Base-by-base conservation (phyloP, 1,140 invertebrate genomes). In the Kradibia gibbosae region DNA sequence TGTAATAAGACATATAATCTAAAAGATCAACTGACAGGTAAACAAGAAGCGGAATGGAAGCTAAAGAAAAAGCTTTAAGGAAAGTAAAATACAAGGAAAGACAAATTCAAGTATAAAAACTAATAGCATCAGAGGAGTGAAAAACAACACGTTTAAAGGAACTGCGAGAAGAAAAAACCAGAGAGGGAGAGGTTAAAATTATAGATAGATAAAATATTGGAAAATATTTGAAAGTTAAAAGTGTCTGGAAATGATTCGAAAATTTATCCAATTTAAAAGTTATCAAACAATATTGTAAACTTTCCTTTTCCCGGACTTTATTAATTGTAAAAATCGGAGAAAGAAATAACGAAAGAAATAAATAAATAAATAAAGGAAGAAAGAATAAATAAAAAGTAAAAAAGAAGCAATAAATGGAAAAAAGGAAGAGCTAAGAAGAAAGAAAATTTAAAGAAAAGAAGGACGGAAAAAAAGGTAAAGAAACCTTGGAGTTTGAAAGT, bases 11-110 rank as follows among this genome's bases (percentile, higher is more conserved):
- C 45, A 39, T 28, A 22, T 39, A 77, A 81, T 81, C 71, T 53
- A 53, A 76, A 81, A 76, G 62, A 60, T 45, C 15, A 50, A 36
- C 15, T 10, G 20, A 17, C 22, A 31, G n/a, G 80, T 71, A 76
- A 81, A 76, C 28, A 81, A 81, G 25, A 15, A 15, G 11, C n/a
- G 57, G 11, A 72, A 74, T 31, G 53, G 75, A 70, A 81, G 60
- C 36, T 34, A 1, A 28, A 57, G 22, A 5, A 62, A 81, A 75
- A 80, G 36, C 20, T 81, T 71, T n/a, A 76, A 81, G 71, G 73
- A 81, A 81, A 77, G 80, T 81, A 76, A 77, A 81, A 81, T 65
- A 81, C 25, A 60, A 57, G 62, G 28, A 5, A 81, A 81, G 73
- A 76, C 65, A 81, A 81, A 77, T 45, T 76, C 50, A 50, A 81